Conservation (phyloP, 2,888 invertebrate species). For the Pseudolycoriella hygida region DNA sequence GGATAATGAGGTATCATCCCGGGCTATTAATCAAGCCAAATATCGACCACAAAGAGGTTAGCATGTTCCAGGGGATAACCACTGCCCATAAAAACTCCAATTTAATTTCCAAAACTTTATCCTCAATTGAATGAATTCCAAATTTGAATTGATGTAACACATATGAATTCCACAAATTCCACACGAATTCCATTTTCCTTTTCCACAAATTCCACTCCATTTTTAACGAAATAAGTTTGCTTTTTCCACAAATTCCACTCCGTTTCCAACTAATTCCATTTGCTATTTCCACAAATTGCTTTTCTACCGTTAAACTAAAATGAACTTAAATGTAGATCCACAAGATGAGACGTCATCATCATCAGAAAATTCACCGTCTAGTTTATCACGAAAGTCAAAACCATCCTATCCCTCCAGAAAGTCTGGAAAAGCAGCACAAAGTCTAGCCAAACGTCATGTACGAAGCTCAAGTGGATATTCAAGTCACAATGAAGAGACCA, state of each 20-base stretch:
- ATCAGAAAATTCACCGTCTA: slow-evolving; percentile 56
- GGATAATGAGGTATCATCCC: slow-evolving; percentile 61
- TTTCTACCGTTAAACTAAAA: no score
- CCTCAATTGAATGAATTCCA: no score
- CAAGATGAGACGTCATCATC: slow-evolving; percentile 65
- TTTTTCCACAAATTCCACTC: not conserved
- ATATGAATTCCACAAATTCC: not conserved
- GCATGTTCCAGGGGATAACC: no score
- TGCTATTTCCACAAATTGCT: not conserved
- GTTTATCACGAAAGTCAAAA: slow-evolving; percentile 48
- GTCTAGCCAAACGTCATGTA: slow-evolving; percentile 48
- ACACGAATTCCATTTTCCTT: no score
- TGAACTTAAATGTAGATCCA: slow-evolving; percentile 30
- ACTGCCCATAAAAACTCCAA: no score
- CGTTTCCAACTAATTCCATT: not conserved
- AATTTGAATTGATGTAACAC: slow-evolving; percentile 8
- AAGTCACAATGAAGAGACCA: slow-evolving; percentile 71
- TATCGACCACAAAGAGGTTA: slow-evolving; percentile 27
- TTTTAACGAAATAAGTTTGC: no score
- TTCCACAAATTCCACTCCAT: no score
- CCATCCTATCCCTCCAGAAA: slow-evolving; percentile 54
- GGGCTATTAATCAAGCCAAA: slow-evolving; percentile 31
- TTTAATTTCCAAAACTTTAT: no score
- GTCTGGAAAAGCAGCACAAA: slow-evolving; percentile 37
- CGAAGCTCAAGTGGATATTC: slow-evolving; percentile 66